Conservation (phyloP, 1,140 invertebrate species). For the Brachionus asplanchnoidis region DNA sequence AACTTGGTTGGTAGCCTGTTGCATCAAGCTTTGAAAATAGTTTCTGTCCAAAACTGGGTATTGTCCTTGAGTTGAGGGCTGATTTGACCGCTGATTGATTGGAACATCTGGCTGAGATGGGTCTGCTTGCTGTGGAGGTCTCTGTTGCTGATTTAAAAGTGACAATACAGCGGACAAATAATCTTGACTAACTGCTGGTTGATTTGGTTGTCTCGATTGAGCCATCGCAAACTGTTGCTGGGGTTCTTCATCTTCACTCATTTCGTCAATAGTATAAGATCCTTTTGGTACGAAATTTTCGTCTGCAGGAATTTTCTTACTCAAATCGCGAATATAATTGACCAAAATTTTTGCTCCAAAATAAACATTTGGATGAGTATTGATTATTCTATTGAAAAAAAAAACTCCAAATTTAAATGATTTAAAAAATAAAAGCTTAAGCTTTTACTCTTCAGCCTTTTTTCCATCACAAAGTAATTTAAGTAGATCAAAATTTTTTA, state of each 20-base stretch:
- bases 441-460: constrained; percentile 8
- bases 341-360: constrained; percentile 1
- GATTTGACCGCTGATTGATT: background rate
- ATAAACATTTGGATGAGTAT: background rate
- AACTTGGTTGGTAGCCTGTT: background rate
- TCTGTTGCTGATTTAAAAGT: constrained; percentile 10
- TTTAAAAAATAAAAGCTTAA: background rate
- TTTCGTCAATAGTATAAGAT: constrained; percentile 23
- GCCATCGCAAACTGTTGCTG: background rate
- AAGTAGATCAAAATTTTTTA: background rate
- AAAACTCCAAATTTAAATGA: background rate
- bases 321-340: background rate
- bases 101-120: background rate
- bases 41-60: constrained; percentile 13
- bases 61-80: background rate
- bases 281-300: constrained; percentile 25
- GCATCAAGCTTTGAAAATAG: constrained; percentile 14
- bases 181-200: constrained; percentile 29
- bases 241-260: constrained; percentile 30
- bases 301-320: background rate
- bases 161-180: constrained; percentile 24
- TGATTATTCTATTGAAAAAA: constrained; percentile 19
- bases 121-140: background rate
- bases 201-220: background rate
- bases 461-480: constrained; percentile 10